phyloP scores from a whole-genome alignment of 2,113 vertebrate genomes.

The Sterna hirundo region DNA sequence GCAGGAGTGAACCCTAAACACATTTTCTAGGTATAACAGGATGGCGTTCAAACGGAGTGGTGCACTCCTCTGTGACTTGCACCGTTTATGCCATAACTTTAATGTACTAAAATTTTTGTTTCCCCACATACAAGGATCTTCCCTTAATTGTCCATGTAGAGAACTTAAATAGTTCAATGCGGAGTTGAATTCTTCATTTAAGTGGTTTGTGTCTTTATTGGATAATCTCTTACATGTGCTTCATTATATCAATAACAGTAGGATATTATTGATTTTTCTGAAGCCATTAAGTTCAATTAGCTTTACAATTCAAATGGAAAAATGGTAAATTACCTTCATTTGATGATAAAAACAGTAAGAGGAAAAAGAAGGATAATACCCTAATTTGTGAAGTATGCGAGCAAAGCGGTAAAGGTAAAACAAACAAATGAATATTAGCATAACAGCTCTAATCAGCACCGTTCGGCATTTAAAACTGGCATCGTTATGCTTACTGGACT shows the following conservation, averaged over 20 bases:
- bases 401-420: slow-evolving; percentile 36
- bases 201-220: slow-evolving; percentile 65
- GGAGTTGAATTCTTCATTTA: slow-evolving; percentile 69
- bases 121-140: slow-evolving; percentile 14
- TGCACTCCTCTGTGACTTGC: neutral
- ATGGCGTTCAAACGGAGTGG: fast-evolving
- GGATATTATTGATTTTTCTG: slow-evolving; percentile 78
- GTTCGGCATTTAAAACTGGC: neutral
- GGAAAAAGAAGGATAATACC: slow-evolving; percentile 10
- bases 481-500: slow-evolving; percentile 55
- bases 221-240: slow-evolving; percentile 63
- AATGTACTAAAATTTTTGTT: neutral
- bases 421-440: slow-evolving; percentile 23
- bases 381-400: slow-evolving; percentile 63
- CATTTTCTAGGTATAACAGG: neutral
- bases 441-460: neutral
- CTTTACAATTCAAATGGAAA: slow-evolving; percentile 73
- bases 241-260: slow-evolving; percentile 75
- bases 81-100: neutral
- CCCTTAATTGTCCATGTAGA: slow-evolving; percentile 12
- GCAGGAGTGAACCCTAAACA: neutral
- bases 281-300: slow-evolving; percentile 80
- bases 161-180: slow-evolving; percentile 51
- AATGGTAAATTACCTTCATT: slow-evolving; percentile 69
- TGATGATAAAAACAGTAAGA: slow-evolving; percentile 63